Percentiles rank a stretch among this genome's conserved stretches.
Evolutionary conservation across 2,113 vertebrate genomes (phyloP).

Genomic region (Rynchops niger): DNA sequence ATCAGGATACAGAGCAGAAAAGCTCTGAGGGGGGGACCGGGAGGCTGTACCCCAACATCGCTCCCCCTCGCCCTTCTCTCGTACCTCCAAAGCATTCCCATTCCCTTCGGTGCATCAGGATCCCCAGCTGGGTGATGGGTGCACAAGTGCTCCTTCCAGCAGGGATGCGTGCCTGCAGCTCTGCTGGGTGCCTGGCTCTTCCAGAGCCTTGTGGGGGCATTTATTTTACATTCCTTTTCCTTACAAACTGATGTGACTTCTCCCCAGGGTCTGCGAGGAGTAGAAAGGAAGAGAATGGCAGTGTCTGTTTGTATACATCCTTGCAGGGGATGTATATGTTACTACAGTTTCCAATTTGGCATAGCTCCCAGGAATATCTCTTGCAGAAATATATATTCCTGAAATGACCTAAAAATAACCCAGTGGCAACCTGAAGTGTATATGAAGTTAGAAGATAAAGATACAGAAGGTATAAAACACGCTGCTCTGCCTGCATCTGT

Average conservation of each 20-base stretch:
- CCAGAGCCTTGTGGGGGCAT: background rate
- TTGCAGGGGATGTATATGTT: background rate
- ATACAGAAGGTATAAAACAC: background rate
- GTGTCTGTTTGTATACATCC: background rate
- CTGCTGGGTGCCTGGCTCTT: background rate
- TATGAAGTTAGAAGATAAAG: background rate
- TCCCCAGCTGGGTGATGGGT: background rate
- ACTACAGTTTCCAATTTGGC: background rate
- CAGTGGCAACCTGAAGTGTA: background rate
- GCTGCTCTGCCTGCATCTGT: background rate
- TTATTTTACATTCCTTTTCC: background rate
- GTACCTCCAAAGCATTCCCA: background rate
- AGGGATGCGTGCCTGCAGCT: background rate
- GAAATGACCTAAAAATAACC: slow-evolving; percentile 42
- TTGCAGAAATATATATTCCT: slow-evolving; percentile 22
- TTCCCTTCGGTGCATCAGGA: fast-evolving
- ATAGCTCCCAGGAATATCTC: slow-evolving; percentile 31
- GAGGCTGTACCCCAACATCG: background rate
- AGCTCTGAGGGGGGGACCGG: background rate
- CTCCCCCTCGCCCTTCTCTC: background rate
- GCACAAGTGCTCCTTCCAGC: background rate
- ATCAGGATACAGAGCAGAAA: background rate
- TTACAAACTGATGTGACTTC: background rate
- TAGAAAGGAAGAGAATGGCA: background rate
- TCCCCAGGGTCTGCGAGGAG: fast-evolving